phyloP scores from a whole-genome alignment of 2,797 vertebrate species.

The Anabacerthia variegaticeps region DNA sequence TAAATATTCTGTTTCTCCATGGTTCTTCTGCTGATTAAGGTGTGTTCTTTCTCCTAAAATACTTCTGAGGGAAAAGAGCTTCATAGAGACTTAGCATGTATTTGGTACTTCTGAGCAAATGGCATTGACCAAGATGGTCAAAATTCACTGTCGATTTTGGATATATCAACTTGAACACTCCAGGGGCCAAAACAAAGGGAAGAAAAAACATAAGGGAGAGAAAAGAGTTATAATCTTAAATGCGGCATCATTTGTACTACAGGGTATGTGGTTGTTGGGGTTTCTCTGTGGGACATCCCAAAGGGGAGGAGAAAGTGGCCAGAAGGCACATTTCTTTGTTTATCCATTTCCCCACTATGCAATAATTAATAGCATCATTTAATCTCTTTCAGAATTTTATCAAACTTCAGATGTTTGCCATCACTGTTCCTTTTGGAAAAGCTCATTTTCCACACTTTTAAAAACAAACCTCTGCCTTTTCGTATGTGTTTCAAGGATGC shows the following conservation, averaged over 20 bases:
- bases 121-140: neutral
- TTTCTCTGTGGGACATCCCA: neutral
- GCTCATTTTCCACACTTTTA: neutral
- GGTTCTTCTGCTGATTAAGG: neutral
- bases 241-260: accelerated
- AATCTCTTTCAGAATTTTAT: neutral
- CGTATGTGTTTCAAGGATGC: accelerated
- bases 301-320: neutral
- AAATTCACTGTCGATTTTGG: neutral
- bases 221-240: neutral
- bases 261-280: accelerated
- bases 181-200: neutral
- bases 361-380: neutral
- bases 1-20: neutral
- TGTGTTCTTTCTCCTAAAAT: neutral
- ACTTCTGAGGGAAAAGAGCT: neutral
- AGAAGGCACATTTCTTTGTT: neutral
- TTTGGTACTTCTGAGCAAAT: neutral
- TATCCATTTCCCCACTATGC: neutral
- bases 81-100: accelerated
- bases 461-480: neutral
- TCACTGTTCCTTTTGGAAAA: neutral
- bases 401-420: neutral
- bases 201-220: neutral
- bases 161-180: accelerated